These are phyloP conservation scores for Apotomis capreana DNA, from an alignment of 2,888 invertebrate genomes.

Conservation along the genomic window DNA sequence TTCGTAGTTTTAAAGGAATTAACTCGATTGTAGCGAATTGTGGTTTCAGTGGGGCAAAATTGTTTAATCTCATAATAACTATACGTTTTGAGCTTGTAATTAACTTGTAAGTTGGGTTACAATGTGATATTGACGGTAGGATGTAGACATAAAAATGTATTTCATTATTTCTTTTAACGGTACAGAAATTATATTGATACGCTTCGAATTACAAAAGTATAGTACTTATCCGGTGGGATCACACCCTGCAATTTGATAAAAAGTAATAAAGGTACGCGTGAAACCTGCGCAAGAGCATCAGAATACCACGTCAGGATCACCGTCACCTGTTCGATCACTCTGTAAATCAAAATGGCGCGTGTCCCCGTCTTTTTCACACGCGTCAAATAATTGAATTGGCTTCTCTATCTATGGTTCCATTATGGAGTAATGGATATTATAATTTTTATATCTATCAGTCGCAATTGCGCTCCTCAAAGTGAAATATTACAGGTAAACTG, in stretches of 20 bases:
- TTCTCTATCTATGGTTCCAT: conserved; percentile 56
- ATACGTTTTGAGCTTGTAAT: conserved; percentile 32
- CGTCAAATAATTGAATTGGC: conserved; percentile 35
- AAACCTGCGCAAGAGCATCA: conserved; percentile 47
- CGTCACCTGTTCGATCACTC: conserved; percentile 57
- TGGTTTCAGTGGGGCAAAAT: conserved; percentile 30
- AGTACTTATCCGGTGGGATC: conserved; percentile 10
- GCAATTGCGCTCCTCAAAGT: background rate
- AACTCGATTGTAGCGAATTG: conserved; percentile 39
- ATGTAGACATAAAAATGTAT: conserved; percentile 35
- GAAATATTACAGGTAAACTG: background rate
- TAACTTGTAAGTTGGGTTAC: conserved; percentile 29
- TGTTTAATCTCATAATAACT: conserved; percentile 40
- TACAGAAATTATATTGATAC: conserved; percentile 17
- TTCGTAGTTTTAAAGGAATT: conserved; percentile 34
- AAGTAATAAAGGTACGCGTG: conserved; percentile 20
- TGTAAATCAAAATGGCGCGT: conserved; percentile 68
- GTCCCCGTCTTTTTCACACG: conserved; percentile 46
- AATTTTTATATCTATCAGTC: conserved; percentile 31
- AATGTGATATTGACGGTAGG: conserved; percentile 21
- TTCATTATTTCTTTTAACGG: conserved; percentile 23
- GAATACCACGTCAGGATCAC: conserved; percentile 59
- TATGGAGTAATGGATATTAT: conserved; percentile 51
- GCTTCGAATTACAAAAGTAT: conserved; percentile 29
- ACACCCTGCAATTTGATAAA: conserved; percentile 25